Conservation (phyloP, 2,113 vertebrate genomes). For the Nestor notabilis region DNA sequence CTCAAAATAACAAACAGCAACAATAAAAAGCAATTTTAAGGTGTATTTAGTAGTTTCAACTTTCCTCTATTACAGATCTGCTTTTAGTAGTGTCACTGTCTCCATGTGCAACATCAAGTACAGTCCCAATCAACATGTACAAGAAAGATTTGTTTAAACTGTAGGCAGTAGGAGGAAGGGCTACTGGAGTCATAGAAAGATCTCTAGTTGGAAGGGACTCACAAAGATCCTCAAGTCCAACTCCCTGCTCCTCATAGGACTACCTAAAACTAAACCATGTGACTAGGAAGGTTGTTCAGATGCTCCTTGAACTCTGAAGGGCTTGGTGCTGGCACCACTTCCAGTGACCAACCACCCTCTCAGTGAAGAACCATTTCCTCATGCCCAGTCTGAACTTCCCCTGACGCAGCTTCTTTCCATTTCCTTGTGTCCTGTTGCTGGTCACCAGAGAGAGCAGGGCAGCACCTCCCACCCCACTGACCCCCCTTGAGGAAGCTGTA, state of each 20-base stretch:
- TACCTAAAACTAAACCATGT: not conserved
- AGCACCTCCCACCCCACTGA: accelerated
- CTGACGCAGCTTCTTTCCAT: not conserved
- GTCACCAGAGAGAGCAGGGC: not conserved
- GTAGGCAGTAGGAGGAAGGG: not conserved
- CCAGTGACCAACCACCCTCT: not conserved
- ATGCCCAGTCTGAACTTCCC: not conserved
- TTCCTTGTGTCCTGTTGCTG: accelerated
- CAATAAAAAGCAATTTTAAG: not conserved
- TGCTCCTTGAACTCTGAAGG: not conserved
- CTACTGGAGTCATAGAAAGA: not conserved
- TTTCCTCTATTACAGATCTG: not conserved
- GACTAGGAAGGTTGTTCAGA: not conserved
- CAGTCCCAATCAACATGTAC: not conserved
- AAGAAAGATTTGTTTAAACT: not conserved
- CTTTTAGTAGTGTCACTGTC: not conserved
- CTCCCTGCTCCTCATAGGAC: not conserved
- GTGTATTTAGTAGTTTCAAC: not conserved
- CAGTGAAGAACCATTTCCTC: not conserved
- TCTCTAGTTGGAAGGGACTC: not conserved
- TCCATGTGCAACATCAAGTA: not conserved
- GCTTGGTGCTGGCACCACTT: not conserved
- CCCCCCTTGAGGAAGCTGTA: not conserved
- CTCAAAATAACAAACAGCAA: not conserved
- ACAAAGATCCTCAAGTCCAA: not conserved